Conservation (phyloP, 92 coral and sea anemone genomes). For the Hydrozoanthus gracilis region DNA sequence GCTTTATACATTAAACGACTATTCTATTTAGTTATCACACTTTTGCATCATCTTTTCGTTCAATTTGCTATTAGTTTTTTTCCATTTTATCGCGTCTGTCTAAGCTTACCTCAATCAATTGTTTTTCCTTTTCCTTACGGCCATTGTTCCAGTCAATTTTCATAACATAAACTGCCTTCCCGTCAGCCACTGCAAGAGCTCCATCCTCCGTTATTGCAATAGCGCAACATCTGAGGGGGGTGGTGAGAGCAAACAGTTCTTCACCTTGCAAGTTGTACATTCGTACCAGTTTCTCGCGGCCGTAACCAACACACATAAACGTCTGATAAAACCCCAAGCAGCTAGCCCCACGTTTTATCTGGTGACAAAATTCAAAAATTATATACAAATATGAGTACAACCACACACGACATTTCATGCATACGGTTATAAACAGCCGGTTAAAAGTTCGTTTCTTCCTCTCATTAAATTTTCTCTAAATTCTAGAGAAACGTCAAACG, state of each 20-base stretch:
- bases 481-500: no score
- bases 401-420: no score
- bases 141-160: constrained; percentile 16
- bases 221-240: background rate
- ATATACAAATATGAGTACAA: no score
- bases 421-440: no score
- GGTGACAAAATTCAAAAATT: background rate
- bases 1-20: no score
- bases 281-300: constrained; percentile 15
- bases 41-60: no score
- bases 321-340: background rate
- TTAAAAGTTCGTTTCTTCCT: no score
- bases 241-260: background rate
- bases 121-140: background rate
- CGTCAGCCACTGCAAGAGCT: background rate
- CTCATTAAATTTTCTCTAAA: no score
- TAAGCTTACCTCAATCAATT: background rate
- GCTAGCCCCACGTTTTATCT: background rate
- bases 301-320: constrained; percentile 16
- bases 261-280: constrained; percentile 15
- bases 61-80: no score
- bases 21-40: no score
- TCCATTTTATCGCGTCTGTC: no score
- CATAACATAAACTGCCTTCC: background rate
- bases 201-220: background rate